Evolutionary conservation across 2,888 invertebrate genomes (phyloP).

Genomic region (Sphaerophoria taeniata): DNA sequence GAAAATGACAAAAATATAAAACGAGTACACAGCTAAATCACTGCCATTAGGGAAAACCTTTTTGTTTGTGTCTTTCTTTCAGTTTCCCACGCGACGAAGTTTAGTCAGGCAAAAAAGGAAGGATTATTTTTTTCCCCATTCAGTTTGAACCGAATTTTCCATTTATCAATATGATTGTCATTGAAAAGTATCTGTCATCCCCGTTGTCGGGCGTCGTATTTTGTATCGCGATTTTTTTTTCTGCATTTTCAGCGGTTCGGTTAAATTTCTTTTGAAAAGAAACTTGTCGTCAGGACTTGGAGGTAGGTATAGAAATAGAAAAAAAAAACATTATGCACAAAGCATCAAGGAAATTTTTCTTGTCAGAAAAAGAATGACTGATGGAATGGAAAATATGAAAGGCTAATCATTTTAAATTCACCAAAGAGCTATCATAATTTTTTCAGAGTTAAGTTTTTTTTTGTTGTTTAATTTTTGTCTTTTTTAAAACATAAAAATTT

Average conservation of each 20-base stretch:
- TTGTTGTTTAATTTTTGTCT: background rate
- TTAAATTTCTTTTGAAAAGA: slow-evolving; percentile 23
- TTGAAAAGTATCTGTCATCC: slow-evolving; percentile 71
- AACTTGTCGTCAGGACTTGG: slow-evolving; percentile 39
- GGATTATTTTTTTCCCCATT: slow-evolving; percentile 46
- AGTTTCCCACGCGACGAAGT: slow-evolving; percentile 14
- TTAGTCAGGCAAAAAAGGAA: slow-evolving; percentile 13
- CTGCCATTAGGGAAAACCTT: slow-evolving; percentile 31
- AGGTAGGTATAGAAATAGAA: slow-evolving; percentile 17
- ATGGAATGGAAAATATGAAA: slow-evolving; percentile 41
- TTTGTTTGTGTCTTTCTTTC: background rate
- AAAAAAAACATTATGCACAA: slow-evolving; percentile 21
- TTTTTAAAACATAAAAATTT: slow-evolving; percentile 8
- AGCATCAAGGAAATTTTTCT: slow-evolving; percentile 33
- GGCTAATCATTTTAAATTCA: slow-evolving; percentile 51
- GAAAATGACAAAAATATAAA: background rate
- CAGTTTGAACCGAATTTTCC: slow-evolving; percentile 59
- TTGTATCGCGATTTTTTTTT: slow-evolving; percentile 14
- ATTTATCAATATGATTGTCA: slow-evolving; percentile 74
- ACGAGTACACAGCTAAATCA: slow-evolving; percentile 14
- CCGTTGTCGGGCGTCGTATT: slow-evolving; percentile 51
- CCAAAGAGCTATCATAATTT: slow-evolving; percentile 34
- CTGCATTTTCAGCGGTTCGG: background rate
- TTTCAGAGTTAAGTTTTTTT: background rate
- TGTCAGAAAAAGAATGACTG: slow-evolving; percentile 54